Evolutionary conservation across 64 coral and sea anemone genomes (phyloP).

Genomic region (Astreopora myriophthalma): DNA sequence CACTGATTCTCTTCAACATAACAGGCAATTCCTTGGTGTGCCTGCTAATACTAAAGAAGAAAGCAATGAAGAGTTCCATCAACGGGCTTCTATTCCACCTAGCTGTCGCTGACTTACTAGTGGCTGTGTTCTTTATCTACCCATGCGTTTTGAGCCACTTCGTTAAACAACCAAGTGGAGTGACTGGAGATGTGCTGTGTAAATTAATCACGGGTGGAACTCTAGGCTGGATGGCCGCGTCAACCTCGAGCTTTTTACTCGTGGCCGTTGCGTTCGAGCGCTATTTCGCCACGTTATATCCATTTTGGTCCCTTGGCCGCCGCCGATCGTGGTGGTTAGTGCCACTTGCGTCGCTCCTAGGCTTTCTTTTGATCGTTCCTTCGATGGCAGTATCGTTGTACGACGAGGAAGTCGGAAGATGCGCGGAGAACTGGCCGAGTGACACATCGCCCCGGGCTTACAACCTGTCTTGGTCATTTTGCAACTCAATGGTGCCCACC

Average conservation of each 20-base stretch:
- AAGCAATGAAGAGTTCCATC: conserved; percentile 31
- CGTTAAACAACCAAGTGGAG: conserved; percentile 12
- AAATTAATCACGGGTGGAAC: conserved; percentile 6
- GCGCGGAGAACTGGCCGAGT: neutral
- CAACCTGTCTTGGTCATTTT: conserved; percentile 8
- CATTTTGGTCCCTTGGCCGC: neutral
- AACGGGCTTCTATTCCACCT: conserved; percentile 53
- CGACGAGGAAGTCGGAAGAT: neutral
- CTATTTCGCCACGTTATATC: conserved; percentile 30
- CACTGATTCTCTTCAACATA: conserved; percentile 27
- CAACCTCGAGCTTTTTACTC: conserved; percentile 28
- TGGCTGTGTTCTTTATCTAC: conserved; percentile 13
- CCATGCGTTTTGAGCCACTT: neutral
- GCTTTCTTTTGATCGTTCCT: neutral
- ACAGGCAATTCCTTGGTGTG: conserved; percentile 52
- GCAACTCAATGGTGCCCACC: neutral
- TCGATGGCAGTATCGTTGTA: neutral
- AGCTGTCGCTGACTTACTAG: conserved; percentile 48
- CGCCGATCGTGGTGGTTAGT: neutral
- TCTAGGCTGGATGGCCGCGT: neutral
- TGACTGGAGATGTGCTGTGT: conserved; percentile 26
- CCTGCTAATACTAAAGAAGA: conserved; percentile 14
- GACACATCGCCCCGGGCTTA: neutral
- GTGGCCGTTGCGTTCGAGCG: conserved; percentile 40
- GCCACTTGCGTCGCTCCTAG: neutral